A percentile compares a stretch with the other conserved stretches of the same genome.
Evolutionary conservation across 2,888 invertebrate species (phyloP).

Genomic region (Nymphalis urticae): DNA sequence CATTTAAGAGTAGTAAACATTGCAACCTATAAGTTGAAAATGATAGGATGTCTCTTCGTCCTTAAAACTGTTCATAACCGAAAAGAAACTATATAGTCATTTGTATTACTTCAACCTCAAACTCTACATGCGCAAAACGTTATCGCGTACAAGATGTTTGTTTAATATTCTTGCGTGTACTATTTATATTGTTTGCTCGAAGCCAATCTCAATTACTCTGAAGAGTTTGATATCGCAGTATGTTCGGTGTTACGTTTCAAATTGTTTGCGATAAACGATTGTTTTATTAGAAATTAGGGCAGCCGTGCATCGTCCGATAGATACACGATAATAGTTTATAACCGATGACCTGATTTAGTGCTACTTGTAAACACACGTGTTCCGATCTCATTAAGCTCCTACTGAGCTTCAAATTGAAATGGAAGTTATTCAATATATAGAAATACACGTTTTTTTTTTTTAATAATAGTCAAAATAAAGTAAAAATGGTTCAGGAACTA

Average conservation of each 20-base stretch:
- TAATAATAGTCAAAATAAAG: no score
- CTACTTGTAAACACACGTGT: not conserved
- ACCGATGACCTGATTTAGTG: constrained; percentile 10
- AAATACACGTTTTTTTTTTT: no score
- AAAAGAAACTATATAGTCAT: no score
- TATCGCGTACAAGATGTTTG: constrained; percentile 5
- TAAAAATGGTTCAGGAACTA: no score
- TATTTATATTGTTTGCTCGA: constrained; percentile 16
- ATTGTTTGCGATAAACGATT: constrained; percentile 29
- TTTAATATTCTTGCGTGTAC: not conserved
- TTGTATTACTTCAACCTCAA: no score
- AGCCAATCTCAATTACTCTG: constrained; percentile 9
- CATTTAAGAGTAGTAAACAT: no score
- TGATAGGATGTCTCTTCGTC: no score
- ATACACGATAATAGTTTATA: constrained; percentile 20
- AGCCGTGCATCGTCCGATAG: constrained; percentile 56
- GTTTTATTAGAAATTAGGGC: constrained; percentile 51
- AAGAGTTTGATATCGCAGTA: constrained; percentile 2
- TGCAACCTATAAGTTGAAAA: no score
- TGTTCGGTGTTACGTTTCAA: not conserved
- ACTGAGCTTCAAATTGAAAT: no score
- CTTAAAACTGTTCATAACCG: no score
- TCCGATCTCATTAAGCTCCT: not conserved
- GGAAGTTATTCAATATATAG: no score
- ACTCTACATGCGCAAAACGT: not conserved